phyloP scores from a whole-genome alignment of 1,140 invertebrate species.

The Papilio glaucus region DNA sequence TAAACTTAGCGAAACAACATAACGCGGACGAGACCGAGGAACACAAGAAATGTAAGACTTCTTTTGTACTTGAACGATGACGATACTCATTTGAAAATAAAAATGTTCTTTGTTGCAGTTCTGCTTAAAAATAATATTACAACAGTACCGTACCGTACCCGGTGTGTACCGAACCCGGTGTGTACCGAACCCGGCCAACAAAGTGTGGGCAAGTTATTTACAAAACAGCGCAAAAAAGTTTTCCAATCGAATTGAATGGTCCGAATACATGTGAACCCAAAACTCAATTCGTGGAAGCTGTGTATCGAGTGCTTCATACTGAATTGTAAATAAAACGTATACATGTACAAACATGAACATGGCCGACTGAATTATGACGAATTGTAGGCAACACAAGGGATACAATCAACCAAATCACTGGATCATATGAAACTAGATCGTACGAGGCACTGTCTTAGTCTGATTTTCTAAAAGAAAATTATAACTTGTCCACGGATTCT shows the following conservation, averaged over 20 bases:
- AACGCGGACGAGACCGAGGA: background rate
- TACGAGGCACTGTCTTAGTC: too few species aligned
- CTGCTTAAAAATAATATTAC: background rate
- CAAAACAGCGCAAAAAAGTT: conserved; percentile 11
- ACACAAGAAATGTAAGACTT: background rate
- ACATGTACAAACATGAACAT: background rate
- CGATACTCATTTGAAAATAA: too few species aligned
- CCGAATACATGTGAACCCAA: background rate
- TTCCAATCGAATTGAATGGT: conserved; percentile 18
- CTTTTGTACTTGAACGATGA: background rate
- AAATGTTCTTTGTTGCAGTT: background rate
- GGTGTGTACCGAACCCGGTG: background rate
- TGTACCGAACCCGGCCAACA: background rate
- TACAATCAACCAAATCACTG: too few species aligned
- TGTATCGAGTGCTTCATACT: conserved; percentile 9
- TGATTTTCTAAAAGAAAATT: too few species aligned
- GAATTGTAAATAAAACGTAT: background rate
- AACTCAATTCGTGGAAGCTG: background rate
- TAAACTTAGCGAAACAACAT: conserved; percentile 8
- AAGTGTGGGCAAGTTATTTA: conserved; percentile 22
- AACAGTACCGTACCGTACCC: background rate
- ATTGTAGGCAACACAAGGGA: too few species aligned
- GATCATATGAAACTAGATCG: too few species aligned
- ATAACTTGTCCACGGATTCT: too few species aligned
- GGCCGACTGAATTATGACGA: too few species aligned